These are phyloP conservation scores for Drosophila virilis DNA, from an alignment of 1,140 invertebrate genomes.

Conservation along the genomic window DNA sequence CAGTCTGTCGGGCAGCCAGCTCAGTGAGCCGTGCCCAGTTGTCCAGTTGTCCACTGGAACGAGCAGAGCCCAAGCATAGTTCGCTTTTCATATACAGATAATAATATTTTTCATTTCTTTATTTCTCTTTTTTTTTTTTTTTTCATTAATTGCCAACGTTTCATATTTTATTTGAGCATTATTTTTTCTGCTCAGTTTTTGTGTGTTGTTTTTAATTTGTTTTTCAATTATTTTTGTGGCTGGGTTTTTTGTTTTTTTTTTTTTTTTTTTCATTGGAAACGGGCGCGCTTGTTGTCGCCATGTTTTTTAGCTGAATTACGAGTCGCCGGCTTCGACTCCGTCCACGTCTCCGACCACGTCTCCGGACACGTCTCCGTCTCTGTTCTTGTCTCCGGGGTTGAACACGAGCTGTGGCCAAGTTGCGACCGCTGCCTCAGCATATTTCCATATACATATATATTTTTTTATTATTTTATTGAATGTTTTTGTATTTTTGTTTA, in stretches of 20 bases:
- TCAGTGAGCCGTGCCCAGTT: slow-evolving; percentile 34
- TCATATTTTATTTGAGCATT: slow-evolving; percentile 80
- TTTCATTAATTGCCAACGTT: slow-evolving; percentile 77
- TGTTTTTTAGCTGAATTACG: slow-evolving; percentile 65
- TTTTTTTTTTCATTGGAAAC: slow-evolving; percentile 65
- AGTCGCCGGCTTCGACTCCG: slow-evolving; percentile 25
- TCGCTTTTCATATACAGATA: slow-evolving; percentile 52
- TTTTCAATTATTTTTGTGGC: slow-evolving; percentile 81
- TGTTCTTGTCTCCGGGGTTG: background rate
- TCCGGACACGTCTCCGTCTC: background rate
- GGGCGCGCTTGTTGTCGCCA: slow-evolving; percentile 79
- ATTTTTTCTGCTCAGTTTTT: slow-evolving; percentile 42
- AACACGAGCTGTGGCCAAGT: slow-evolving; percentile 40
- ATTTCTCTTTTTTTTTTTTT: slow-evolving; percentile 21
- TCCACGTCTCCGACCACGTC: slow-evolving; percentile 11
- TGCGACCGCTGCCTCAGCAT: slow-evolving; percentile 23
- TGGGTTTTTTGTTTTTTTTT: slow-evolving; percentile 27
- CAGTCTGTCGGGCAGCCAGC: slow-evolving; percentile 14
- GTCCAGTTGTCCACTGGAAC: slow-evolving; percentile 31
- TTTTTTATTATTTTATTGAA: slow-evolving; percentile 28
- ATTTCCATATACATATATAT: slow-evolving; percentile 6
- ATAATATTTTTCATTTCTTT: slow-evolving; percentile 28
- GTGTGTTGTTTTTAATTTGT: slow-evolving; percentile 61
- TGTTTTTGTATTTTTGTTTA: slow-evolving; percentile 12
- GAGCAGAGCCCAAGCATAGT: background rate